Evolutionary conservation across 2,888 invertebrate genomes (phyloP).

Genomic region (Torymus tubicola): DNA sequence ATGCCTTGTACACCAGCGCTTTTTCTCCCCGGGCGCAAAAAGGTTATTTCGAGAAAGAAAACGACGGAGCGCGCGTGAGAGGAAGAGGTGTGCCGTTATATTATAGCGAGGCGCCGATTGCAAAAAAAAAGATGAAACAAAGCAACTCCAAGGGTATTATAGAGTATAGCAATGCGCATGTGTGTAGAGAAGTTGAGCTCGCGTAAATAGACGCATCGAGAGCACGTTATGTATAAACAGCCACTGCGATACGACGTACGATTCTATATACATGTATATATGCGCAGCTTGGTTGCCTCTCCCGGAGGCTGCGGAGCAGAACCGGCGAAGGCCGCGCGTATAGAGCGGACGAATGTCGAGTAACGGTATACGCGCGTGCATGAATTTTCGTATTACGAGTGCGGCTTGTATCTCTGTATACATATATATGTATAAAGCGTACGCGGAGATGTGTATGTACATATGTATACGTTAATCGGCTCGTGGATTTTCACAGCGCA

Average conservation of each 20-base stretch:
- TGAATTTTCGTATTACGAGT: conserved; percentile 15
- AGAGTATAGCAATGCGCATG: background rate
- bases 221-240: background rate
- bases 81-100: conserved; percentile 47
- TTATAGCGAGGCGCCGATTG: background rate
- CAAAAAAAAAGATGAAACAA: conserved; percentile 16
- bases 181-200: background rate
- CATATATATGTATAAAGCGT: background rate
- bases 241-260: background rate
- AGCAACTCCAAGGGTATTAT: background rate
- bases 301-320: conserved; percentile 23
- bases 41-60: background rate
- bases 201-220: conserved; percentile 30
- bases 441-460: background rate
- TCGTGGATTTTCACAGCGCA: background rate
- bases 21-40: background rate
- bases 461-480: conserved; percentile 21
- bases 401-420: no score
- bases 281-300: no score
- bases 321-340: conserved; percentile 23
- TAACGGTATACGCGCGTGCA: conserved; percentile 39
- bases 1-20: background rate
- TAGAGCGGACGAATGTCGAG: conserved; percentile 49
- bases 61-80: background rate
- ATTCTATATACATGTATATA: no score